Percentiles rank a stretch among this genome's conserved stretches.
Evolutionary conservation across 1,140 invertebrate species (phyloP).

Genomic region (Leptestheria dahalacensis): DNA sequence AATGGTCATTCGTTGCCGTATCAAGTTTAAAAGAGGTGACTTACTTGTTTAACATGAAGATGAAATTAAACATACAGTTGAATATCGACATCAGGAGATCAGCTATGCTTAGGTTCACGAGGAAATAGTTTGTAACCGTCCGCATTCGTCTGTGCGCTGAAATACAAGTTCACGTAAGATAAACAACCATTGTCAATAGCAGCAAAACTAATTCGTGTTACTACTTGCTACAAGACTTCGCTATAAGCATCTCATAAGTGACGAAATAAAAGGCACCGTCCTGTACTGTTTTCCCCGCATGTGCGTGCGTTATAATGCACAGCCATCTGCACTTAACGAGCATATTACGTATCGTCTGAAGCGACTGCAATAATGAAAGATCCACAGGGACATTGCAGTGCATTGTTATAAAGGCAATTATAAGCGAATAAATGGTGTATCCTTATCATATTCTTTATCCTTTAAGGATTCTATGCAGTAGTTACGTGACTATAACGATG

Average conservation of each 20-base stretch:
- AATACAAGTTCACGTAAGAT: slow-evolving; percentile 8
- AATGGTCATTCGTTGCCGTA: too few relatives aligned
- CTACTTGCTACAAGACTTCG: background rate
- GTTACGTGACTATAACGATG: too few relatives aligned
- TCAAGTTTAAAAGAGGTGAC: background rate
- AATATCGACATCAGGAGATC: slow-evolving; percentile 33
- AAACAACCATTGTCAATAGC: background rate
- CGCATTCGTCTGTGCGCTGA: slow-evolving; percentile 34
- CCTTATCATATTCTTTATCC: too few relatives aligned
- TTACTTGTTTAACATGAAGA: slow-evolving; percentile 23
- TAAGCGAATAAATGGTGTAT: too few relatives aligned
- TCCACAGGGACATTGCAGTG: too few relatives aligned
- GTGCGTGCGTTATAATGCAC: background rate
- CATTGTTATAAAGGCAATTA: too few relatives aligned
- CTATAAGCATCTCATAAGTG: background rate
- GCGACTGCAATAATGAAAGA: too few relatives aligned
- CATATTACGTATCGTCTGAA: too few relatives aligned
- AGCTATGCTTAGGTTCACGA: slow-evolving; percentile 36
- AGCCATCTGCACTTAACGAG: too few relatives aligned
- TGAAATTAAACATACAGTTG: slow-evolving; percentile 34
- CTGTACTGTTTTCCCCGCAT: background rate
- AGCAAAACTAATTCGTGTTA: background rate
- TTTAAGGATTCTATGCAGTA: too few relatives aligned
- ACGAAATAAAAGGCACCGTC: background rate
- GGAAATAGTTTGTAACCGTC: slow-evolving; percentile 37